A percentile compares a stretch with the other conserved stretches of the same genome.
These are phyloP conservation scores for Prinia subflava DNA, from an alignment of 2,113 vertebrate genomes.

Conservation along the genomic window DNA sequence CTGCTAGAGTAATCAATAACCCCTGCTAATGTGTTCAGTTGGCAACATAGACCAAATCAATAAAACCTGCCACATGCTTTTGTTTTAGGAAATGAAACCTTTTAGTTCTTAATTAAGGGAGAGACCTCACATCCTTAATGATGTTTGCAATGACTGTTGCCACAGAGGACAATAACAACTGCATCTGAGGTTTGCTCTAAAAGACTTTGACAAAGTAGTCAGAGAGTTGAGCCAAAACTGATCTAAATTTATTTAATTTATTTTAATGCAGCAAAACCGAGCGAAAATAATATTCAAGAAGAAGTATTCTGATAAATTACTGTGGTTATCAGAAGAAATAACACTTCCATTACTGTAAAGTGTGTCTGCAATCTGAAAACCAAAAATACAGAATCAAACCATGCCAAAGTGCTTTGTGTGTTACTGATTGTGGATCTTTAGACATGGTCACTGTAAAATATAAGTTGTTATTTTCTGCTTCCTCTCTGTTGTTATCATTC, in stretches of 20 bases:
- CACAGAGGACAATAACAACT: slow-evolving; percentile 52
- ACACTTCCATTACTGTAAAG: neutral
- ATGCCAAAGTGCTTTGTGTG: neutral
- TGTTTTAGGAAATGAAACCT: slow-evolving; percentile 81
- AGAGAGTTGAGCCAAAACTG: slow-evolving; percentile 1
- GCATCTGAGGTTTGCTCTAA: slow-evolving; percentile 53
- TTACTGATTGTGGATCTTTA: neutral
- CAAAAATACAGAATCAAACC: neutral
- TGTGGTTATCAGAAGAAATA: neutral
- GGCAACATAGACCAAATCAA: slow-evolving; percentile 76
- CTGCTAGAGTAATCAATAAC: slow-evolving; percentile 71
- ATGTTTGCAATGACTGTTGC: slow-evolving; percentile 69
- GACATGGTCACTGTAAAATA: neutral
- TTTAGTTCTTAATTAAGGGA: slow-evolving; percentile 83
- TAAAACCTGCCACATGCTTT: slow-evolving; percentile 78
- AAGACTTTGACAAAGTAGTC: slow-evolving; percentile 16
- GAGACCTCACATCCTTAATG: slow-evolving; percentile 75
- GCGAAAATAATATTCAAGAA: neutral
- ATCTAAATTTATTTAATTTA: slow-evolving; percentile 26
- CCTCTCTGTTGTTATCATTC: neutral
- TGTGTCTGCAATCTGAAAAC: neutral
- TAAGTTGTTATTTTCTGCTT: neutral
- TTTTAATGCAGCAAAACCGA: neutral
- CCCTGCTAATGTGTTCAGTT: slow-evolving; percentile 76
- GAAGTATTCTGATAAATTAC: neutral